Percentiles rank a stretch among this genome's conserved stretches.
Conservation (phyloP, 2,113 vertebrate genomes). For the Gymnorhina tibicen region DNA sequence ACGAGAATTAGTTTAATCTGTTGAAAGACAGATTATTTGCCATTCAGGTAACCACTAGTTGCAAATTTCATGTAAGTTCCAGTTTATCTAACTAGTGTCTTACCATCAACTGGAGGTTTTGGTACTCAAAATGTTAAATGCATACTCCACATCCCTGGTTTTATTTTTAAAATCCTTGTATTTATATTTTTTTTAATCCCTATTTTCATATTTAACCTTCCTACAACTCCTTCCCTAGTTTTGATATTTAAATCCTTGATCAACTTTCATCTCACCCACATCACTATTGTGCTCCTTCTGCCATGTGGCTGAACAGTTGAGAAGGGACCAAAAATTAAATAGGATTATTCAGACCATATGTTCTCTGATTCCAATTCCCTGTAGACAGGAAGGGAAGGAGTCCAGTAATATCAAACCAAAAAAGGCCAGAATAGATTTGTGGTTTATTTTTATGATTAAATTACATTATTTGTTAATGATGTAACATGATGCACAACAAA, state of each 20-base stretch:
- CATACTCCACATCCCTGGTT: background rate
- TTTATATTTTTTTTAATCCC: background rate
- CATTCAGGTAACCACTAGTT: background rate
- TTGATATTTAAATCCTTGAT: background rate
- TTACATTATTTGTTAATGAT: constrained; percentile 12
- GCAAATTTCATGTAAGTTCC: background rate
- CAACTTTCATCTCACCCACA: background rate
- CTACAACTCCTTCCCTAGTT: background rate
- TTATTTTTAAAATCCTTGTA: background rate
- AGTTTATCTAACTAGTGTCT: background rate
- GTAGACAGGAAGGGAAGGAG: background rate
- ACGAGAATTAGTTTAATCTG: background rate
- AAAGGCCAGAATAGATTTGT: background rate
- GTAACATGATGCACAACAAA: constrained; percentile 35
- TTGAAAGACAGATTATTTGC: background rate
- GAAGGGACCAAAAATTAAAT: background rate
- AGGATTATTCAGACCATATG: constrained; percentile 1
- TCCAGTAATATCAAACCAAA: background rate
- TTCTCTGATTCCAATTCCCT: background rate
- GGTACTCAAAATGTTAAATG: background rate
- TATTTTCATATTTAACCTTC: background rate
- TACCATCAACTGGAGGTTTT: background rate
- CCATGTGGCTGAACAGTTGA: background rate
- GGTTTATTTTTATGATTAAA: constrained; percentile 30
- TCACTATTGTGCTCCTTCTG: background rate